Evolutionary conservation across 2,797 vertebrate genomes (phyloP), one percentile per base, ranked within the genome.

Genomic region (Ctenopoma multispine): DNA sequence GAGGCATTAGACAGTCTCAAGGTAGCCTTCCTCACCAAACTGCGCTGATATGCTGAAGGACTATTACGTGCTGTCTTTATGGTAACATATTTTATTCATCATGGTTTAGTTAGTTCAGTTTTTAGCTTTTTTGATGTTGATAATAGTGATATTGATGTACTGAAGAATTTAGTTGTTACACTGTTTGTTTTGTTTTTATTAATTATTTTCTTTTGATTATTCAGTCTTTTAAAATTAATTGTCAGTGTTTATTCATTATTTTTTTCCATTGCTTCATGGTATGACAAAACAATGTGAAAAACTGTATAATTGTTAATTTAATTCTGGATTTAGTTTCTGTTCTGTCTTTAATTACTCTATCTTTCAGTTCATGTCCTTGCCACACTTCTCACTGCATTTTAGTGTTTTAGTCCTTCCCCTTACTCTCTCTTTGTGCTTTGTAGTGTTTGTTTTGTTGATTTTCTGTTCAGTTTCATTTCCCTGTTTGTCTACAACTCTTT

Each of bases 1-100:
- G 89, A 91, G 53, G 93, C 92, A 0, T 51, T 92, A 51, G 21
- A 54, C 31, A 91, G 83, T 72, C 69, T 94, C 34, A 89, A 58
- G 15, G 60, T 86, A 12, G 70, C 68, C 18, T 85, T 91, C 53
- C 29, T 75, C 41, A 59, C 4, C 40, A 21, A 29, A 69, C 21
- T 62, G 4, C 17, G 7, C 11, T 75, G 9, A 72, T 54, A 31
- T 48, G 2, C 44, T 21, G n/a, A 36, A 14, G 8, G 18, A 40
- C n/a, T 47, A 4, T 1, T 3, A 9, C 21, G 11, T 60, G 11
- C 12, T 55, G 7, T 24, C 14, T 34, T 24, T 4, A 58, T 51
- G 23, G 48, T 18, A 29, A 44, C 21, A 15, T 2, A 29, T 63
- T 56, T 36, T 61, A 36, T 8, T 65, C 1, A 44, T 53, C 2